phyloP scores from a whole-genome alignment of 2,888 invertebrate species.

The Synanthedon tipuliformis region DNA sequence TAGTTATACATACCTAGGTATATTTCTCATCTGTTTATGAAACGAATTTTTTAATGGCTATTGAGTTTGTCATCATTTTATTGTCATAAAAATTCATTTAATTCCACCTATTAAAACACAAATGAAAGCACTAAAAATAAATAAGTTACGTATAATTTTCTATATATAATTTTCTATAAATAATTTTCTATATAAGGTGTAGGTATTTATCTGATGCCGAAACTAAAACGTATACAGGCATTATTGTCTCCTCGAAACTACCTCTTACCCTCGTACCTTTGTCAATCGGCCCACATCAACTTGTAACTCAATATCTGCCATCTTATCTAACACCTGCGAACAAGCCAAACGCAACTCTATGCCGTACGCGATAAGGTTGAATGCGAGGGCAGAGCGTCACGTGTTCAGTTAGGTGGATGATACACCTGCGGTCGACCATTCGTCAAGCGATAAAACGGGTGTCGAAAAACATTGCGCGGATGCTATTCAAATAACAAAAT shows the following conservation, averaged over 20 bases:
- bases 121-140: background rate
- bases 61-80: too few species aligned
- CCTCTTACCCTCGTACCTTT: constrained; percentile 21
- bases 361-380: constrained; percentile 4
- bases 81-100: too few species aligned
- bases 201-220: background rate
- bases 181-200: too few species aligned
- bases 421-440: constrained; percentile 34
- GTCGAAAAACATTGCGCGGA: constrained; percentile 7
- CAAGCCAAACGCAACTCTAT: constrained; percentile 10
- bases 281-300: constrained; percentile 32
- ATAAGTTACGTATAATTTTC: background rate
- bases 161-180: too few species aligned
- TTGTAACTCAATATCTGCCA: constrained; percentile 13
- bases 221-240: background rate
- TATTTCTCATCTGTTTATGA: too few species aligned
- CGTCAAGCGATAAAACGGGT: constrained; percentile 28
- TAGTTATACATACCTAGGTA: too few species aligned
- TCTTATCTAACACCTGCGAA: constrained; percentile 8
- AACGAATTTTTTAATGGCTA: too few species aligned
- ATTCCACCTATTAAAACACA: background rate
- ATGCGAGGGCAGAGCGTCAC: constrained; percentile 1
- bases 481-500: background rate
- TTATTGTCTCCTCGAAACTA: background rate
- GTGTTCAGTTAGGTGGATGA: constrained; percentile 10